phyloP scores from a whole-genome alignment of 2,888 invertebrate genomes.

The Leucoma salicis region DNA sequence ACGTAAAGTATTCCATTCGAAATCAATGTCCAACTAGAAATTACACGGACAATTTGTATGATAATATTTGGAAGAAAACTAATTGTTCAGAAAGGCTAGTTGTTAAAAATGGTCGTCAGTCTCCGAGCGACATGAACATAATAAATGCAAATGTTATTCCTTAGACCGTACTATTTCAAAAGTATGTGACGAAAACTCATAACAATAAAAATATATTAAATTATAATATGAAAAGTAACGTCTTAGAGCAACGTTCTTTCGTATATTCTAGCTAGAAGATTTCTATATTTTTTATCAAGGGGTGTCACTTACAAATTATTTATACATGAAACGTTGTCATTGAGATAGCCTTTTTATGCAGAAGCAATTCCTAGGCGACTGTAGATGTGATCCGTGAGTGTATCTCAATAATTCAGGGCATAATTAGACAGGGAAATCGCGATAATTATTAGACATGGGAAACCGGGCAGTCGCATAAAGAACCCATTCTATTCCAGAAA shows the following conservation, averaged over 20 bases:
- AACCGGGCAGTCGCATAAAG: too few relatives aligned
- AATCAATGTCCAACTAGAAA: background rate
- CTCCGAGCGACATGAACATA: conserved; percentile 4
- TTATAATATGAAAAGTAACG: conserved; percentile 36
- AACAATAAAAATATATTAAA: conserved; percentile 32
- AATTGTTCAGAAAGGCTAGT: background rate
- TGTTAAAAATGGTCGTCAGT: conserved; percentile 3
- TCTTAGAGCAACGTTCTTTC: conserved; percentile 23
- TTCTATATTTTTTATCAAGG: conserved; percentile 1
- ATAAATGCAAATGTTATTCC: conserved; percentile 28
- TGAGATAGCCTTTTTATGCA: too few relatives aligned
- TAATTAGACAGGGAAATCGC: too few relatives aligned
- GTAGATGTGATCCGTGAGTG: too few relatives aligned
- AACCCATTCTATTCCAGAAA: too few relatives aligned
- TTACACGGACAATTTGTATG: background rate
- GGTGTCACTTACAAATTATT: conserved; percentile 3
- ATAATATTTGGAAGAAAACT: background rate
- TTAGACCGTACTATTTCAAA: conserved; percentile 10
- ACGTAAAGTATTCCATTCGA: background rate
- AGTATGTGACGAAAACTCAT: conserved; percentile 24
- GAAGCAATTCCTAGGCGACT: too few relatives aligned
- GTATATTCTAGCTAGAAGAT: conserved; percentile 2
- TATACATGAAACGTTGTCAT: too few relatives aligned
- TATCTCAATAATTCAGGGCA: too few relatives aligned
- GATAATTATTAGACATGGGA: too few relatives aligned